phyloP scores from a whole-genome alignment of 2,888 invertebrate species.

The Cheilosia scutellata region DNA sequence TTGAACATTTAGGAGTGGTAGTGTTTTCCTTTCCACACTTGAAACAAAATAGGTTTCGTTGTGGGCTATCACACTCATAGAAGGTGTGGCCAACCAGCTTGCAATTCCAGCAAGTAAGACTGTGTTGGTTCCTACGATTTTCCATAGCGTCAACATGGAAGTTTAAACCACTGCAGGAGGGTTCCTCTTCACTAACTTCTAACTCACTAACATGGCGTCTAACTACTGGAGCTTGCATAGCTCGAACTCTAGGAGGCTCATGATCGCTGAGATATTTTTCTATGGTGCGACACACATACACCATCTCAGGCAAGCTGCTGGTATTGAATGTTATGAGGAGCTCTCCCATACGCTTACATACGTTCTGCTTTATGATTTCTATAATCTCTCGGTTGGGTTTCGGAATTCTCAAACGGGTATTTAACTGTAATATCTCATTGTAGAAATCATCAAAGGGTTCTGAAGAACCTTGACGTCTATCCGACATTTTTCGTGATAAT shows the following conservation, averaged over 20 bases:
- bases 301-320: too few species aligned
- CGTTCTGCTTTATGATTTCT: not conserved
- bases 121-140: too few species aligned
- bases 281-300: too few species aligned
- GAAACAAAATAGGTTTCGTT: not conserved
- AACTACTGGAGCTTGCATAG: rapidly evolving
- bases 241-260: not conserved
- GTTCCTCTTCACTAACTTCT: not conserved
- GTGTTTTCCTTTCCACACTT: not conserved
- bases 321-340: not conserved
- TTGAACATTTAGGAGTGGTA: not conserved
- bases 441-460: too few species aligned
- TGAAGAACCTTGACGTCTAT: too few species aligned
- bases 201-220: not conserved
- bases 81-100: not conserved
- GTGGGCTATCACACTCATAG: not conserved
- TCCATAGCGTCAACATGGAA: not conserved
- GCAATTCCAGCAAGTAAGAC: not conserved
- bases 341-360: not conserved
- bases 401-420: too few species aligned
- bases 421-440: too few species aligned
- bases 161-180: not conserved
- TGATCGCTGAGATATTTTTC: not conserved
- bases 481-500: too few species aligned
- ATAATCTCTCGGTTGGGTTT: too few species aligned